Percentiles rank a stretch among this genome's conserved stretches.
Conservation (phyloP, 2,888 invertebrate genomes). For the Eubasilissa splendida region DNA sequence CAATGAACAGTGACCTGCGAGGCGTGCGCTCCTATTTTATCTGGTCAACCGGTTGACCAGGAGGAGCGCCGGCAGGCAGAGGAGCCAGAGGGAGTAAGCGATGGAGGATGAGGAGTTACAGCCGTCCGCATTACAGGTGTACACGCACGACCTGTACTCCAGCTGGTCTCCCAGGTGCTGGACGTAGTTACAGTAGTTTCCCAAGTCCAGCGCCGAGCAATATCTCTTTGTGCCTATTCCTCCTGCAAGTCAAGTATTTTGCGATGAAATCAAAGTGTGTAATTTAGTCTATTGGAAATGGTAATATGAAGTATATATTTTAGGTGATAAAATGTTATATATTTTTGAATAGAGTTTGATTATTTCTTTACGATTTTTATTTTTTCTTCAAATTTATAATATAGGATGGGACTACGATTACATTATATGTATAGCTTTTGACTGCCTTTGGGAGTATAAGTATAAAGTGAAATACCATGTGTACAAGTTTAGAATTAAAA, state of each 20-base stretch:
- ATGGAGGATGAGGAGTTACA: conserved; percentile 78
- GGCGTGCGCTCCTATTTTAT: conserved; percentile 6
- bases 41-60: conserved; percentile 20
- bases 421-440: conserved; percentile 37
- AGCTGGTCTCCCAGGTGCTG: conserved; percentile 87
- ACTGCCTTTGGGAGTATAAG: conserved; percentile 40
- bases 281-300: too few species aligned
- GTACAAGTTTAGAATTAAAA: too few species aligned
- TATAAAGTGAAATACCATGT: too few species aligned
- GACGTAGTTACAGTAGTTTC: conserved; percentile 92
- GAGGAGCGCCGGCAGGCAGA: conserved; percentile 10
- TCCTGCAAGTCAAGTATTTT: conserved; percentile 71
- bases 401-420: neutral
- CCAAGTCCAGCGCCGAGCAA: conserved; percentile 89
- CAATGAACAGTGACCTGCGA: too few species aligned
- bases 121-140: conserved; percentile 86
- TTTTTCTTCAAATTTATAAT: too few species aligned
- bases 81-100: conserved; percentile 9
- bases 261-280: too few species aligned
- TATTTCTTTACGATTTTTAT: too few species aligned
- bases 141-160: conserved; percentile 90
- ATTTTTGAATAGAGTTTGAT: too few species aligned
- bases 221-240: conserved; percentile 91
- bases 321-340: neutral
- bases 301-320: neutral